Conservation (phyloP, 2,888 invertebrate genomes). For the Crocallis elinguaria region DNA sequence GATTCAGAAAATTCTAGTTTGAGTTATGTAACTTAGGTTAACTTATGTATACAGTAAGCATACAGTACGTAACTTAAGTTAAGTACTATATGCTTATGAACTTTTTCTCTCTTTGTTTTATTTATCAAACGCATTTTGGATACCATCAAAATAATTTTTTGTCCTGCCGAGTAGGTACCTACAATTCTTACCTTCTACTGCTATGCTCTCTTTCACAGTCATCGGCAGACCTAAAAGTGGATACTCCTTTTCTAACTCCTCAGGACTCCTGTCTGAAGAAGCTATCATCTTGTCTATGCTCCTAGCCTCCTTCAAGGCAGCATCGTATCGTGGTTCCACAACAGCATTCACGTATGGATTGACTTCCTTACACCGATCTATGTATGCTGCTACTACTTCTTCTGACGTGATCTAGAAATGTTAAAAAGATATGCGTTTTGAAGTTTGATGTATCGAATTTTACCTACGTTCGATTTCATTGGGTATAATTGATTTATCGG, state of each 20-base stretch:
- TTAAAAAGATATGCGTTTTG: constrained; percentile 1
- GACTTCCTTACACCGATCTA: constrained; percentile 90
- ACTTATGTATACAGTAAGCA: too few relatives aligned
- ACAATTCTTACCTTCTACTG: constrained; percentile 87
- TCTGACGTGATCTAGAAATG: constrained; percentile 87
- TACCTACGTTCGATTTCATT: neutral
- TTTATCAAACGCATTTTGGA: too few relatives aligned
- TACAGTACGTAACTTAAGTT: too few relatives aligned
- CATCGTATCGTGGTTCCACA: constrained; percentile 90
- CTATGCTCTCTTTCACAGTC: constrained; percentile 93
- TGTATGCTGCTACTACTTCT: constrained; percentile 89
- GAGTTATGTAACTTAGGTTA: too few relatives aligned
- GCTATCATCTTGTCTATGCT: constrained; percentile 88
- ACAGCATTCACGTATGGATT: constrained; percentile 92
- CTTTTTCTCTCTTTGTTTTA: too few relatives aligned
- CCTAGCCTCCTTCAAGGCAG: constrained; percentile 90
- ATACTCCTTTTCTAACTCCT: constrained; percentile 87
- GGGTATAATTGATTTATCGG: too few relatives aligned
- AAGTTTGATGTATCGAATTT: neutral
- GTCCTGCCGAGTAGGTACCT: too few relatives aligned
- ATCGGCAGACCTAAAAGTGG: constrained; percentile 94
- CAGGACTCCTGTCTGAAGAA: constrained; percentile 80
- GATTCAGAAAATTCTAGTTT: neutral
- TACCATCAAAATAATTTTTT: neutral
- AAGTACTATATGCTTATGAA: too few relatives aligned